These are phyloP conservation scores for Centropyge bicolor DNA, from an alignment of 2,797 vertebrate genomes.

Conservation along the genomic window DNA sequence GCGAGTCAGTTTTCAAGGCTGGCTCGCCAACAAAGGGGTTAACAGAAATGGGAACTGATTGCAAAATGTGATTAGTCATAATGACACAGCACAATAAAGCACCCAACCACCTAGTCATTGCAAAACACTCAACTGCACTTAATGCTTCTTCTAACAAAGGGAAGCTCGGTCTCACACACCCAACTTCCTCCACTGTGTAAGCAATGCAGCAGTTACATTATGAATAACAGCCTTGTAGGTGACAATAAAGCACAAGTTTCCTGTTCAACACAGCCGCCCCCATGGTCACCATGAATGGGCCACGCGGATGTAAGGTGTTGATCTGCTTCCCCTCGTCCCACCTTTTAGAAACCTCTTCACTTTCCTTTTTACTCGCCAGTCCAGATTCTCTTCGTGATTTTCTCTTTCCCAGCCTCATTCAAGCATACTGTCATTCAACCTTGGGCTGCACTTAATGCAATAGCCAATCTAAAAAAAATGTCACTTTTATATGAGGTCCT, in stretches of 20 bases:
- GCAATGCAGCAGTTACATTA: neutral
- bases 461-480: neutral
- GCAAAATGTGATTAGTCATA: conserved; percentile 23
- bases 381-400: neutral
- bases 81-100: conserved; percentile 24
- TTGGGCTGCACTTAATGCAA: neutral
- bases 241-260: conserved; percentile 19
- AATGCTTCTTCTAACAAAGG: conserved; percentile 17
- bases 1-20: conserved; percentile 1
- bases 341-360: neutral
- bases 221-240: conserved; percentile 5
- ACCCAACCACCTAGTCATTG: conserved; percentile 9
- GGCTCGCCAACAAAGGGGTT: neutral
- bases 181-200: conserved; percentile 1
- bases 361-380: neutral
- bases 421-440: conserved; percentile 11
- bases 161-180: neutral
- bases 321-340: conserved; percentile 21
- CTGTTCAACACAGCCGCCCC: conserved; percentile 17
- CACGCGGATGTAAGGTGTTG: conserved; percentile 2
- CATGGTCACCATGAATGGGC: conserved; percentile 35
- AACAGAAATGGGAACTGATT: conserved; percentile 12
- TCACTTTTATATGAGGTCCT: neutral
- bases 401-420: conserved; percentile 8
- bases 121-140: conserved; percentile 2